Conservation (phyloP, 2,797 vertebrate species). For the Lycodopsis pacificus region DNA sequence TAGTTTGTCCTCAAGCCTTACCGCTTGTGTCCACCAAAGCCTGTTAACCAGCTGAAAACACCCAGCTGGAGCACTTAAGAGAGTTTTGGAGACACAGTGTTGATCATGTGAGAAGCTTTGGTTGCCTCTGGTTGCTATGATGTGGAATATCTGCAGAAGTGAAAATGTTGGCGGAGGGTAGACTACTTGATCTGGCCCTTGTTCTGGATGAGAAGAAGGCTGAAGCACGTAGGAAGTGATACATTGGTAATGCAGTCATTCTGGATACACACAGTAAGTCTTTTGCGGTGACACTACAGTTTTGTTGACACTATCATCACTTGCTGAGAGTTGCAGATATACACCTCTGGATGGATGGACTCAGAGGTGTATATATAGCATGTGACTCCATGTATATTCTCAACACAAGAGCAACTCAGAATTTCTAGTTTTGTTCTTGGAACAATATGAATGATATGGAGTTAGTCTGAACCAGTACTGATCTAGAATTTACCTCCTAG, state of each 20-base stretch:
- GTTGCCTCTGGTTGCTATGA: not conserved
- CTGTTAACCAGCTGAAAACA: not conserved
- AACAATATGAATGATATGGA: not conserved
- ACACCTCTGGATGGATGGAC: not conserved
- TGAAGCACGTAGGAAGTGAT: not conserved
- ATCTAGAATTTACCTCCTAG: not conserved
- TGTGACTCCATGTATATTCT: not conserved
- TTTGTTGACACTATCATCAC: not conserved
- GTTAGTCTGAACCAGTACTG: not conserved
- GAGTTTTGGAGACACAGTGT: not conserved
- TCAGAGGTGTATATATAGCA: not conserved
- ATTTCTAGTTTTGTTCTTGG: not conserved
- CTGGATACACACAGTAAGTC: not conserved
- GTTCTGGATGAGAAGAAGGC: not conserved
- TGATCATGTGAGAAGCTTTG: not conserved
- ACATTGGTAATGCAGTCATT: not conserved
- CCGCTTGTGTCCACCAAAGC: not conserved
- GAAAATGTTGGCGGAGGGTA: not conserved
- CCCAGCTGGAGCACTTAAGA: not conserved
- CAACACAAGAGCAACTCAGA: not conserved
- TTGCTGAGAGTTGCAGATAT: not conserved
- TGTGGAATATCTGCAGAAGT: not conserved
- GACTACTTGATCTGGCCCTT: not conserved
- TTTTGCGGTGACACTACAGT: not conserved
- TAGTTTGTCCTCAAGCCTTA: not conserved